A percentile compares a stretch with the other conserved stretches of the same genome.
phyloP scores from a whole-genome alignment of 2,888 invertebrate genomes.

The Himalopsyche tibetana region DNA sequence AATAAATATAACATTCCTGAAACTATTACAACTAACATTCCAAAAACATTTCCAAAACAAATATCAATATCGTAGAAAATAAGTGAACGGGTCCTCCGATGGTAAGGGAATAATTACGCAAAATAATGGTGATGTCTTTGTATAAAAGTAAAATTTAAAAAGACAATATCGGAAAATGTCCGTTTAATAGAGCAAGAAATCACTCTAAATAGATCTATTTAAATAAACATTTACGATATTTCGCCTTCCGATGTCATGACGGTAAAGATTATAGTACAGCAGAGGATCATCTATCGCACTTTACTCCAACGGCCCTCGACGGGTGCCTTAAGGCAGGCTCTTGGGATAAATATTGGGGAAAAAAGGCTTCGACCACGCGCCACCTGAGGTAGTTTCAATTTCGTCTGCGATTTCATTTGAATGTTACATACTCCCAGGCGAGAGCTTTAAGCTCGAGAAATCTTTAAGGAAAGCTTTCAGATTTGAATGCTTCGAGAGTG shows the following conservation, averaged over 20 bases:
- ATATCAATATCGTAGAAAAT: no score
- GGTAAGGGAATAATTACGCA: neutral
- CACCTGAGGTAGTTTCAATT: conserved; percentile 42
- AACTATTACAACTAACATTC: no score
- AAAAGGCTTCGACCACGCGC: conserved; percentile 43
- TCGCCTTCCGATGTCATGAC: neutral
- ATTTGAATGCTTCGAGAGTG: conserved; percentile 19
- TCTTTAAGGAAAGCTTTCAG: conserved; percentile 39
- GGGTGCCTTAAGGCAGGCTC: conserved; percentile 4
- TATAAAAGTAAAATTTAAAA: neutral
- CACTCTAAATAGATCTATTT: conserved; percentile 37
- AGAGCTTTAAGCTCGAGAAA: conserved; percentile 37
- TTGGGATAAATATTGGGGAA: conserved; percentile 3
- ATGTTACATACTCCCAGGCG: conserved; percentile 37
- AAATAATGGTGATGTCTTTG: neutral
- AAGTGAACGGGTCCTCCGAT: no score
- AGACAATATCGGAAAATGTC: neutral
- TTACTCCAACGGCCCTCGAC: neutral
- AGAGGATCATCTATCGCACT: conserved; percentile 37
- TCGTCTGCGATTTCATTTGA: conserved; percentile 40
- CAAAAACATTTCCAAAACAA: no score
- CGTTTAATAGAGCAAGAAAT: conserved; percentile 36
- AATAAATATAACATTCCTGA: no score
- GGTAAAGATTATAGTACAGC: conserved; percentile 21
- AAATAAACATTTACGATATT: conserved; percentile 38